Evolutionary conservation across 1,140 invertebrate species (phyloP), one percentile per base, ranked within the genome.

Genomic region (Drosophila hydei): DNA sequence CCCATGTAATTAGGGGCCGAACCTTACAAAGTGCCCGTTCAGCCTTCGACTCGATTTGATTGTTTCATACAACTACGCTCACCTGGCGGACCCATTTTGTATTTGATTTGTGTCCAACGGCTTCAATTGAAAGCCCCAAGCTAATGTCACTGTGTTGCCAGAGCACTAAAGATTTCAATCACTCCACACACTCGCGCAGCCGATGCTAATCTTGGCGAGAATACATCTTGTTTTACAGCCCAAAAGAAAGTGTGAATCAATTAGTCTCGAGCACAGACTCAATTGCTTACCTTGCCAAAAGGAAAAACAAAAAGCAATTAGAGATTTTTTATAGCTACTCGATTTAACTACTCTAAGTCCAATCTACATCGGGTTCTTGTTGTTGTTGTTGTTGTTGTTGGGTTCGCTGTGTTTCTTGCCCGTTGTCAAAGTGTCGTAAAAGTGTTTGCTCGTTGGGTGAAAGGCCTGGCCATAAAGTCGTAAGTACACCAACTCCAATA

Each of bases 221-320:
- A 75, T 77, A 88, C 83, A 88, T 81, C 75, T 79, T 83, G 62
- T 88, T 88, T 88, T 83, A 89, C 78, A 79, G 79, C 79, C 84
- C 70, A 79, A 83, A 88, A 88, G 84, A 88, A 88, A 88, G 83
- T 88, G 84, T 88, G 84, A 88, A 88, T 88, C 83, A 88, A 88
- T 89, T 88, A 88, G 84, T 45, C 75, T 48, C 81, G 43, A 64
- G 14, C 60, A 43, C n/a, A 70, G 52, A 18, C 72, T 62, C 83
- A 83, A 81, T 83, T 89, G 83, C 89, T 88, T 83, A 48, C 59
- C 72, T 89, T 83, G 79, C 75, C 72, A 80, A 88, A 88, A 81
- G 60, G 6, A 68, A 60, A 38, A 16, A 64, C 30, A 8, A 43
- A 48, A 79, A 83, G 77, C 70, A 85, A 80, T 85, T 85, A 80